Conservation (phyloP, 2,888 invertebrate genomes). For the Eristalinus aeneus region DNA sequence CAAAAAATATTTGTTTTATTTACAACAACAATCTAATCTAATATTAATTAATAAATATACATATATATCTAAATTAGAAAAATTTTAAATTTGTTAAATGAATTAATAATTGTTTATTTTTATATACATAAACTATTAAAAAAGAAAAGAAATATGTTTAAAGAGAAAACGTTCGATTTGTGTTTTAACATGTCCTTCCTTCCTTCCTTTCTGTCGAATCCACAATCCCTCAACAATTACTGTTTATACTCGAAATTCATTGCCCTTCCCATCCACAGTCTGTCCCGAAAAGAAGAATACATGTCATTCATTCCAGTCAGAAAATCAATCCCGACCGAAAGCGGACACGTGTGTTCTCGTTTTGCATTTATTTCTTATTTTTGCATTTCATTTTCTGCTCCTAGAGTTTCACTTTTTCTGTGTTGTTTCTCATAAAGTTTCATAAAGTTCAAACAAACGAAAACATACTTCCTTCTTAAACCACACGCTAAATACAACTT, state of each 20-base stretch:
- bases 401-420: conserved; percentile 62
- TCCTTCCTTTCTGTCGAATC: conserved; percentile 25
- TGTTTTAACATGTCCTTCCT: conserved; percentile 62
- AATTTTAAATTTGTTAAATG: conserved; percentile 52
- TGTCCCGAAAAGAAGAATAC: not conserved
- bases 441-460: conserved; percentile 4
- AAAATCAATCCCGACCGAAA: not conserved
- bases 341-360: not conserved
- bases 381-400: not conserved
- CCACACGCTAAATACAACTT: conserved; percentile 47
- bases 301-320: not conserved
- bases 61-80: conserved; percentile 35
- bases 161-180: conserved; percentile 38
- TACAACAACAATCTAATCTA: conserved; percentile 67
- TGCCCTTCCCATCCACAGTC: not conserved
- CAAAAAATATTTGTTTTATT: conserved; percentile 73
- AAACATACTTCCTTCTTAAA: conserved; percentile 18
- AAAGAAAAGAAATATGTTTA: conserved; percentile 29
- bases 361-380: not conserved
- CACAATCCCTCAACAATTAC: not conserved
- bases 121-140: conserved; percentile 32
- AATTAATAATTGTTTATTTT: conserved; percentile 53
- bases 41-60: conserved; percentile 57
- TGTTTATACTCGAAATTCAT: conserved; percentile 59
- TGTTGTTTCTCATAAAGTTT: conserved; percentile 4